A percentile compares a stretch with the other conserved stretches of the same genome.
These are phyloP conservation scores for Megatriorchis doriae DNA, from an alignment of 2,113 vertebrate genomes.

Conservation along the genomic window DNA sequence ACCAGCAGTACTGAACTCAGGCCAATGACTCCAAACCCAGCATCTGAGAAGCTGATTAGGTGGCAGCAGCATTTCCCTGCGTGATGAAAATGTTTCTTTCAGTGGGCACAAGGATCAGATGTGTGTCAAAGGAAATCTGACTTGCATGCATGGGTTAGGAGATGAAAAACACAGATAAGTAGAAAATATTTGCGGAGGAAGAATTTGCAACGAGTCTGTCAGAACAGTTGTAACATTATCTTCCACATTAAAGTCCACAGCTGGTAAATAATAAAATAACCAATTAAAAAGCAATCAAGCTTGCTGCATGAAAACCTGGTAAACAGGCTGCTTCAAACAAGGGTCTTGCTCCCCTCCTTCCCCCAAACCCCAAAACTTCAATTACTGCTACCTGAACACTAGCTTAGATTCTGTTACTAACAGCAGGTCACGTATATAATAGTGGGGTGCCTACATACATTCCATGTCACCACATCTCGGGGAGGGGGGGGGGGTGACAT, in stretches of 20 bases:
- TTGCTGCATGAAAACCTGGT: neutral
- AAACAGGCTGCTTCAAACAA: neutral
- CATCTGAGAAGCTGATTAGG: neutral
- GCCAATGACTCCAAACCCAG: neutral
- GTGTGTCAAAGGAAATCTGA: neutral
- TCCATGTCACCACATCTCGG: neutral
- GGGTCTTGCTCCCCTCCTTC: fast-evolving
- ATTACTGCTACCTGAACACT: neutral
- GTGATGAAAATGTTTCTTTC: neutral
- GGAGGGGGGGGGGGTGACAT: neutral
- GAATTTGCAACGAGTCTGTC: neutral
- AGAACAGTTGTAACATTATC: neutral
- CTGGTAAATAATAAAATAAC: neutral
- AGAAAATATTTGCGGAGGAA: neutral
- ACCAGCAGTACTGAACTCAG: neutral
- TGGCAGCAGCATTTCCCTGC: neutral
- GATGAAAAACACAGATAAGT: neutral
- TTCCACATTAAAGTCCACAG: neutral
- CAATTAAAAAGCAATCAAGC: neutral
- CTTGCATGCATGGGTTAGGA: neutral
- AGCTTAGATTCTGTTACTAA: neutral
- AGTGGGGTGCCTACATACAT: too few relatives aligned
- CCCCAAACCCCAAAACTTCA: neutral
- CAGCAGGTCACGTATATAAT: neutral
- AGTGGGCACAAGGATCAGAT: neutral